Conservation (phyloP, 2,797 vertebrate species). For the Danio albolineatus region DNA sequence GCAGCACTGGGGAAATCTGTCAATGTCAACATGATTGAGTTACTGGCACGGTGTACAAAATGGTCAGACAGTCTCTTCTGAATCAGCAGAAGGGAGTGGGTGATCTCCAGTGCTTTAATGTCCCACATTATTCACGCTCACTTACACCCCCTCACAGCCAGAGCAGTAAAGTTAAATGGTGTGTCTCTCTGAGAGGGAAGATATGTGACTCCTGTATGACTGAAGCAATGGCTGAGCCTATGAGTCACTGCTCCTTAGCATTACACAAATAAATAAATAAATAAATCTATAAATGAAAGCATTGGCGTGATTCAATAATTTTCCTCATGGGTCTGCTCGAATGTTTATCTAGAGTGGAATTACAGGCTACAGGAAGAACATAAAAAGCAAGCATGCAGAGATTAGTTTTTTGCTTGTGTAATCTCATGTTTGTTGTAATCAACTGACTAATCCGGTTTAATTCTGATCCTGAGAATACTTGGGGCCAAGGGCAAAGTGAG, state of each 20-base stretch:
- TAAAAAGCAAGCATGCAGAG: constrained; percentile 7
- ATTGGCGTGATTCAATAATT: constrained; percentile 27
- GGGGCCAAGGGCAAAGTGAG: constrained; percentile 18
- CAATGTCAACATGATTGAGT: neutral
- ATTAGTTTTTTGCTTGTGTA: constrained; percentile 17
- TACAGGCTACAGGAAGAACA: constrained; percentile 7
- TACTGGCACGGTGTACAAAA: constrained; percentile 20
- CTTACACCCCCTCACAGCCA: constrained; percentile 45
- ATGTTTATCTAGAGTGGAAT: constrained; percentile 3
- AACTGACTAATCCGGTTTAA: constrained; percentile 37
- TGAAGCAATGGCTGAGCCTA: constrained; percentile 27
- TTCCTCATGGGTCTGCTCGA: constrained; percentile 8
- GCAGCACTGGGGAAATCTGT: neutral
- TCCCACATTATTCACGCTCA: constrained; percentile 41
- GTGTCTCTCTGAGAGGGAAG: constrained; percentile 35
- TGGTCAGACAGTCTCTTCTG: constrained; percentile 30
- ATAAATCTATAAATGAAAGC: constrained; percentile 32
- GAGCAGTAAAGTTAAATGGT: constrained; percentile 40
- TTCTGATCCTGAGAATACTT: constrained; percentile 15
- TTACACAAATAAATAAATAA: constrained; percentile 21
- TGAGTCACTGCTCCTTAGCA: constrained; percentile 41
- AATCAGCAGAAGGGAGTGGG: constrained; percentile 46
- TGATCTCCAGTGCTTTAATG: constrained; percentile 44
- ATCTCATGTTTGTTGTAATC: constrained; percentile 32
- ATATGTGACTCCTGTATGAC: constrained; percentile 39